Evolutionary conservation across 2,888 invertebrate genomes (phyloP).

Genomic region (Sthenelais limicola): DNA sequence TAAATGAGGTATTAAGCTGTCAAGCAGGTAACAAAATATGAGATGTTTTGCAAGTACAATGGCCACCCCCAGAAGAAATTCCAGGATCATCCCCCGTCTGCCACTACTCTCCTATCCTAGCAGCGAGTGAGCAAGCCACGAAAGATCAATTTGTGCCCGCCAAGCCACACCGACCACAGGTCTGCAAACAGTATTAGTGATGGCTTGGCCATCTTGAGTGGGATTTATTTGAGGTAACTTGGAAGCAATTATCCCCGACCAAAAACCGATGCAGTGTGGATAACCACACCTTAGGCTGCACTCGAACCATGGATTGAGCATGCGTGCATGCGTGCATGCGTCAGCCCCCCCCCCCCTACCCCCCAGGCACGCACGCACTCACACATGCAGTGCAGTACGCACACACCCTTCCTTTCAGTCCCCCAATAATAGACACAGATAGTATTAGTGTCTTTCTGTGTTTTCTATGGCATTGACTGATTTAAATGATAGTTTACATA

Average conservation of each 20-base stretch:
- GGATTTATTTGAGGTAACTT: constrained; percentile 12
- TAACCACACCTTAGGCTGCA: constrained; percentile 18
- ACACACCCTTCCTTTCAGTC: constrained; percentile 1
- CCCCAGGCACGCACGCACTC: not conserved
- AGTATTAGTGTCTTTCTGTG: too few relatives aligned
- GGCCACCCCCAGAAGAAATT: too few relatives aligned
- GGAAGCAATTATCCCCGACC: constrained; percentile 32
- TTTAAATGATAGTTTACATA: too few relatives aligned
- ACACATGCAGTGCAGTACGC: not conserved
- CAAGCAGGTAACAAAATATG: too few relatives aligned
- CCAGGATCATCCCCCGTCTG: not conserved
- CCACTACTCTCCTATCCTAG: not conserved
- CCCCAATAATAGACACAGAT: too few relatives aligned
- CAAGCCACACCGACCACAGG: constrained; percentile 25
- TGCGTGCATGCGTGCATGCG: not conserved
- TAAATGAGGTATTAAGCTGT: too few relatives aligned
- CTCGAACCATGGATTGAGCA: not conserved
- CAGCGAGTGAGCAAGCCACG: not conserved
- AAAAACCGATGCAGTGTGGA: too few relatives aligned
- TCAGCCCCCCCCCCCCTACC: not conserved
- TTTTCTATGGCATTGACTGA: too few relatives aligned
- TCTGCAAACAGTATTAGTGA: constrained; percentile 14
- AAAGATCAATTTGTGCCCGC: constrained; percentile 33
- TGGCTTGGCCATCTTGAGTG: constrained; percentile 19
- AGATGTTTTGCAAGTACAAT: too few relatives aligned